These are phyloP conservation scores for Calameuta idolon DNA, from an alignment of 2,888 invertebrate genomes.

Conservation along the genomic window DNA sequence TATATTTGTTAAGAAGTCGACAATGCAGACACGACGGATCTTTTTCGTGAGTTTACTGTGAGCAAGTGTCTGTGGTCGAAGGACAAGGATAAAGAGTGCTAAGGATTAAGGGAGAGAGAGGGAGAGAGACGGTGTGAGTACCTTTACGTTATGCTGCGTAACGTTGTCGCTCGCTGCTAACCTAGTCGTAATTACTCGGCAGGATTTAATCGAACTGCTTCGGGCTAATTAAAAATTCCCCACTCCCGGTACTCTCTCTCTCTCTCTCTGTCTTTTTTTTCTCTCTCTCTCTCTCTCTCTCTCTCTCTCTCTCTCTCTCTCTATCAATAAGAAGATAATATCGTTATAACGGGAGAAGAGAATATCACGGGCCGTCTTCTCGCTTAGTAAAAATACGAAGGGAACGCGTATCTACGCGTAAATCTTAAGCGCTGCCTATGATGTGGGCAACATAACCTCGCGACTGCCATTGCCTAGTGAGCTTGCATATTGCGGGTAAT, in stretches of 20 bases:
- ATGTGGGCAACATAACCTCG: conserved; percentile 17
- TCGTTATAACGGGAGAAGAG: conserved; percentile 47
- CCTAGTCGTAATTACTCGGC: conserved; percentile 55
- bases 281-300: too few relatives aligned
- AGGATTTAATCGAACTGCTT: conserved; percentile 59
- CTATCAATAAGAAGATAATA: conserved; percentile 50
- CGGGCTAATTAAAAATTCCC: conserved; percentile 60
- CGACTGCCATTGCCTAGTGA: conserved; percentile 34
- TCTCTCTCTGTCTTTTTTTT: conserved; percentile 12
- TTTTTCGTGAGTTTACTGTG: neutral
- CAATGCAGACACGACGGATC: neutral
- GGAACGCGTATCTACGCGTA: conserved; percentile 35
- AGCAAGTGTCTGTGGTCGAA: neutral
- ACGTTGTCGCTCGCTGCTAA: conserved; percentile 19
- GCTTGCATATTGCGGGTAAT: conserved; percentile 40
- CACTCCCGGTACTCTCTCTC: conserved; percentile 33
- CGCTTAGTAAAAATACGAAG: conserved; percentile 11
- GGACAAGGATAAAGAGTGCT: neutral
- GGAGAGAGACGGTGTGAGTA: neutral
- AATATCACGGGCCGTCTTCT: conserved; percentile 44
- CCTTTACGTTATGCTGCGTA: conserved; percentile 28
- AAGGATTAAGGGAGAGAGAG: neutral
- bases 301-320: neutral
- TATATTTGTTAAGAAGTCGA: conserved; percentile 10
- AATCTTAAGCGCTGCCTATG: conserved; percentile 30